A percentile compares a stretch with the other conserved stretches of the same genome.
phyloP scores from a whole-genome alignment of 2,888 invertebrate species.

The Hypercompe scribonia region DNA sequence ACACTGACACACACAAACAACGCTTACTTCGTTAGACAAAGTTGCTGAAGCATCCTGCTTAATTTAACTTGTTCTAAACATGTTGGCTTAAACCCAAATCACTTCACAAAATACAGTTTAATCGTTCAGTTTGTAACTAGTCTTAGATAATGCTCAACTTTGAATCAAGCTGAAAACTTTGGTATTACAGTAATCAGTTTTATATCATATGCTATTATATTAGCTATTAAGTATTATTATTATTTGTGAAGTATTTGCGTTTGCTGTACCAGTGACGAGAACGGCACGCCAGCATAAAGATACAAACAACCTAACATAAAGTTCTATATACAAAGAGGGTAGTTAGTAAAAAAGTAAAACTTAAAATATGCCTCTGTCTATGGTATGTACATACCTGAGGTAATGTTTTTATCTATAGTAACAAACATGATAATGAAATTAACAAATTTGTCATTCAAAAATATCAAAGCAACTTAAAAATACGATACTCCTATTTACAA shows the following conservation, averaged over 20 bases:
- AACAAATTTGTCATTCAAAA: background rate
- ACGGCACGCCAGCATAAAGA: background rate
- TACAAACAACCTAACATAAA: too few relatives aligned
- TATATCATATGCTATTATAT: too few relatives aligned
- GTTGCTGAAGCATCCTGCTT: slow-evolving; percentile 6
- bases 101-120: slow-evolving; percentile 25
- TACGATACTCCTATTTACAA: background rate
- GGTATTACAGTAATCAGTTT: background rate
- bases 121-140: slow-evolving; percentile 22
- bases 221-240: too few relatives aligned
- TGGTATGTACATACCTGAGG: too few relatives aligned
- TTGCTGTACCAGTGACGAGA: background rate
- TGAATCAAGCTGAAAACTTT: slow-evolving; percentile 13
- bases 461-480: background rate
- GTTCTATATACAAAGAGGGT: too few relatives aligned
- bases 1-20: background rate
- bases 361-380: too few relatives aligned
- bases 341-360: too few relatives aligned
- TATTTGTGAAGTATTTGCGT: background rate
- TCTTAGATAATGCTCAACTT: slow-evolving; percentile 18
- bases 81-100: slow-evolving; percentile 15
- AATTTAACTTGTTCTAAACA: slow-evolving; percentile 18
- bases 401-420: background rate
- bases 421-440: background rate
- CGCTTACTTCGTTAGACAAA: slow-evolving; percentile 11